A percentile compares a stretch with the other conserved stretches of the same genome.
These are phyloP conservation scores for Characodon lateralis DNA, from an alignment of 2,797 vertebrate genomes.

Conservation along the genomic window DNA sequence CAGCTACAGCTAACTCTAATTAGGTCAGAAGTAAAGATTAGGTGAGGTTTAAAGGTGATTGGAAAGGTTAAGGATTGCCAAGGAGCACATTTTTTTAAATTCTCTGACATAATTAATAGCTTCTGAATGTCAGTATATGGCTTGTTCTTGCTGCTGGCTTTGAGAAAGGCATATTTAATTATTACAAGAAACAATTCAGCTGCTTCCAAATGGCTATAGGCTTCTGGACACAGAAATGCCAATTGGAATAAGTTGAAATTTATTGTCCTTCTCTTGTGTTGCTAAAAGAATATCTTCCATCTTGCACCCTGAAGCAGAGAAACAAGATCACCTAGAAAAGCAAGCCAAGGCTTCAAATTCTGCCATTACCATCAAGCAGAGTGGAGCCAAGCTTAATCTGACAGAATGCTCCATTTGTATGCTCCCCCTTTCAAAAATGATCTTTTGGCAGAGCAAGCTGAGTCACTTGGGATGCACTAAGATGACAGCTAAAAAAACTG, in stretches of 20 bases:
- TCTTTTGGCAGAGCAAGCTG: constrained; percentile 49
- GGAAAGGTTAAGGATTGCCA: constrained; percentile 67
- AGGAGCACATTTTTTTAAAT: constrained; percentile 41
- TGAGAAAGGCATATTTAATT: constrained; percentile 39
- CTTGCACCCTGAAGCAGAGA: constrained; percentile 9
- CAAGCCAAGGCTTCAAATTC: constrained; percentile 31
- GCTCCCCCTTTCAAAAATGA: constrained; percentile 22
- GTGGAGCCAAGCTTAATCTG: constrained; percentile 63
- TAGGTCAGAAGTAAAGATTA: constrained; percentile 50
- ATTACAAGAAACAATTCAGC: constrained; percentile 25
- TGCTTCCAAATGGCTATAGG: constrained; percentile 23
- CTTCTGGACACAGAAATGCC: constrained; percentile 28
- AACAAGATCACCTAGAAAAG: constrained; percentile 14
- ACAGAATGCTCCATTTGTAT: constrained; percentile 47
- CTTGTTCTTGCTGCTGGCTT: constrained; percentile 8
- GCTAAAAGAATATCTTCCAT: constrained; percentile 24
- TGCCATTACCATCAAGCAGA: constrained; percentile 52
- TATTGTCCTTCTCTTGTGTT: constrained; percentile 20
- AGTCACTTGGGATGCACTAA: constrained; percentile 38
- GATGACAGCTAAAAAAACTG: constrained; percentile 54
- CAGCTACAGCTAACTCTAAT: constrained; percentile 49
- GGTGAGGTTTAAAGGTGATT: constrained; percentile 52
- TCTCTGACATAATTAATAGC: constrained; percentile 45
- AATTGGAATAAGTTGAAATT: constrained; percentile 33
- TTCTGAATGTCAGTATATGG: constrained; percentile 34